These are phyloP conservation scores for Cinclus cinclus DNA, from an alignment of 2,113 vertebrate species.

Conservation along the genomic window DNA sequence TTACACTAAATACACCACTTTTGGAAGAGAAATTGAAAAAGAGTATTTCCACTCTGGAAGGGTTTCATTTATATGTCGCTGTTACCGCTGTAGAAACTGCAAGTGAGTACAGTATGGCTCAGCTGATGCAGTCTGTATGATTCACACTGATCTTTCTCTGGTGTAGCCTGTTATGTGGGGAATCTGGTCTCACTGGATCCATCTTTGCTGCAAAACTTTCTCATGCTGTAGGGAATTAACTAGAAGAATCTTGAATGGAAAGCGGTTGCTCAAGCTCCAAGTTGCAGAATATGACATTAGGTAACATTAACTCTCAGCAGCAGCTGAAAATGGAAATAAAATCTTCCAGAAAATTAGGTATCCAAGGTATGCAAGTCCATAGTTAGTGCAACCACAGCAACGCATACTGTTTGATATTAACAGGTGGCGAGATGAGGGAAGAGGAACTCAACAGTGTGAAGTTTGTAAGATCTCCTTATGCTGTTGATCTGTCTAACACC, in stretches of 20 bases:
- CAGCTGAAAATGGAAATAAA: background rate
- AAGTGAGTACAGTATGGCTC: slow-evolving; percentile 58
- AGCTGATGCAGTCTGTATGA: background rate
- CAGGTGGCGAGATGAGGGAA: slow-evolving; percentile 74
- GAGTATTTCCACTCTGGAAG: slow-evolving; percentile 44
- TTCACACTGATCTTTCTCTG: background rate
- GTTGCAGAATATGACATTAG: background rate
- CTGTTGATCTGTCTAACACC: slow-evolving; percentile 71
- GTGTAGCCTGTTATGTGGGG: background rate
- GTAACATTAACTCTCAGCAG: background rate
- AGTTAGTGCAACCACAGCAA: background rate
- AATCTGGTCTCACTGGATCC: background rate
- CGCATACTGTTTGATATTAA: background rate
- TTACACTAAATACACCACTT: slow-evolving; percentile 31
- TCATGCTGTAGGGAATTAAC: background rate
- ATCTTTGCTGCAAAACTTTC: background rate
- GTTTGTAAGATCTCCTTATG: slow-evolving; percentile 72
- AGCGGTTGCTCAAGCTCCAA: background rate
- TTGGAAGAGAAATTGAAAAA: slow-evolving; percentile 47
- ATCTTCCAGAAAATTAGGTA: background rate
- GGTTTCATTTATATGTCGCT: slow-evolving; percentile 59
- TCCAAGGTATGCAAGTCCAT: background rate
- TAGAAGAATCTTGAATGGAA: background rate
- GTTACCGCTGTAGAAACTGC: slow-evolving; percentile 72
- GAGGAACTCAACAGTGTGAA: slow-evolving; percentile 71